Conservation (phyloP, 2,888 invertebrate genomes). For the Salpingus planirostris region DNA sequence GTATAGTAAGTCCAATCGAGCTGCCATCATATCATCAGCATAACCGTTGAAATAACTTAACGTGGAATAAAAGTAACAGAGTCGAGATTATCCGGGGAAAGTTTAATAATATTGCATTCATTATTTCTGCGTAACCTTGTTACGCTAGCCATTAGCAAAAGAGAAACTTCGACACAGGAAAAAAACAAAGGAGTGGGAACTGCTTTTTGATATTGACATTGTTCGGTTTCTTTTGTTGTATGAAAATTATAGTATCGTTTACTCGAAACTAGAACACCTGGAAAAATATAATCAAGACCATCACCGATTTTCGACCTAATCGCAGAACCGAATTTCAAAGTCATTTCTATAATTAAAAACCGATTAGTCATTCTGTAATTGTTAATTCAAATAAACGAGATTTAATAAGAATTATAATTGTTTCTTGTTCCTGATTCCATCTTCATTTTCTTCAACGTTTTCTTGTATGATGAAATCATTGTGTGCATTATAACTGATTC, state of each 20-base stretch:
- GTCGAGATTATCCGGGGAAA: conserved; percentile 35
- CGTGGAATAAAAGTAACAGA: conserved; percentile 23
- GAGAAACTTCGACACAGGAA: conserved; percentile 27
- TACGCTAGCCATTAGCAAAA: conserved; percentile 35
- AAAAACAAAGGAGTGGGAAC: conserved; percentile 24
- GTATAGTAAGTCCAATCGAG: no score
- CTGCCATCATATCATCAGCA: no score
- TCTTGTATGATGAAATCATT: conserved; percentile 10
- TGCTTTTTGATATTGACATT: conserved; percentile 30
- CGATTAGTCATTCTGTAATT: no score
- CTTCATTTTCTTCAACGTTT: background rate
- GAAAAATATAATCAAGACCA: background rate
- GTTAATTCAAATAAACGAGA: no score
- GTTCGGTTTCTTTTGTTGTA: conserved; percentile 25
- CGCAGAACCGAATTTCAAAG: no score
- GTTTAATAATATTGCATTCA: conserved; percentile 38
- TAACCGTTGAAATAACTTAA: no score
- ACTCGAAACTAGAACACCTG: conserved; percentile 14
- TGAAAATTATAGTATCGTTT: conserved; percentile 15
- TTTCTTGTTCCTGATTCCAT: no score
- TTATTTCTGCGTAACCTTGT: conserved; percentile 37
- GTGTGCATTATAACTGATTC: conserved; percentile 15
- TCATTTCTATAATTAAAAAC: no score
- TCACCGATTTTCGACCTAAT: no score
- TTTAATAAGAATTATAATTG: no score